These are phyloP conservation scores for Grapholita molesta DNA, from an alignment of 1,140 invertebrate species.

Conservation along the genomic window DNA sequence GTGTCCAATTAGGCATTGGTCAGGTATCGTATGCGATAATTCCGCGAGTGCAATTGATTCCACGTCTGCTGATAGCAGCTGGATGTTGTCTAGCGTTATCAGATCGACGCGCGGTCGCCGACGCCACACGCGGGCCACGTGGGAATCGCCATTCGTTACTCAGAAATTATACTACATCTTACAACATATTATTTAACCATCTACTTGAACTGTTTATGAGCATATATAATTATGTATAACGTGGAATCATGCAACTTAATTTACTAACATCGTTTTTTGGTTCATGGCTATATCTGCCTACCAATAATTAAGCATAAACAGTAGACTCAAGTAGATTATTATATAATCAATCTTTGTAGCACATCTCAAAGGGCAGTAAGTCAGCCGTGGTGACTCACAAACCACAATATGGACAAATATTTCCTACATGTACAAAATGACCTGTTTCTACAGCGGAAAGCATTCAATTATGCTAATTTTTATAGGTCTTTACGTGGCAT, in stretches of 20 bases:
- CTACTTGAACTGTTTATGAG: background rate
- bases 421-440: constrained; percentile 53
- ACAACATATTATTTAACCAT: background rate
- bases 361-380: background rate
- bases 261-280: too few relatives aligned
- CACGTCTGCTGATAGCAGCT: constrained; percentile 67
- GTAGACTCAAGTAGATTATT: too few relatives aligned
- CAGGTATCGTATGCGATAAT: constrained; percentile 71
- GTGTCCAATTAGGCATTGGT: constrained; percentile 70
- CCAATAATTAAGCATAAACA: too few relatives aligned
- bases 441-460: constrained; percentile 62
- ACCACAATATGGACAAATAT: constrained; percentile 54
- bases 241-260: too few relatives aligned
- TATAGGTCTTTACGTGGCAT: constrained; percentile 60
- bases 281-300: too few relatives aligned
- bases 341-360: background rate
- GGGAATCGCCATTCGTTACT: constrained; percentile 35
- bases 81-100: constrained; percentile 71
- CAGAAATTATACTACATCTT: constrained; percentile 3
- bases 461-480: constrained; percentile 75
- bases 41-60: constrained; percentile 71
- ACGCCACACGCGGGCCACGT: constrained; percentile 59
- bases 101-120: constrained; percentile 58
- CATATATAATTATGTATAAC: too few relatives aligned
- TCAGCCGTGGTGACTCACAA: background rate